Percentiles rank a stretch among this genome's conserved stretches.
Evolutionary conservation across 1,140 invertebrate species (phyloP).

Genomic region (Neodiprion pinetum): DNA sequence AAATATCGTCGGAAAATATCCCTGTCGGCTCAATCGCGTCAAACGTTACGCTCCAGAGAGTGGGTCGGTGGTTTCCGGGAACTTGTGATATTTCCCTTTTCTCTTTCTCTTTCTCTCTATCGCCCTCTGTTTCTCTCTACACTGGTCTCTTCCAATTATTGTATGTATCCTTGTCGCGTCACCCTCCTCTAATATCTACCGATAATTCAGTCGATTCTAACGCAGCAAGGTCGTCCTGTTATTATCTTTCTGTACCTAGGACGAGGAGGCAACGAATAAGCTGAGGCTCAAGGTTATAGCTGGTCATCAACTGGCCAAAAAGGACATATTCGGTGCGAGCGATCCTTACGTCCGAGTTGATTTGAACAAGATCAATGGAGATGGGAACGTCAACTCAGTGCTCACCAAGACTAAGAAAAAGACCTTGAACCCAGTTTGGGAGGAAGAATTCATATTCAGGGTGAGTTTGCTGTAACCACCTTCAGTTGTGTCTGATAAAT

Average conservation of each 20-base stretch:
- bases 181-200: too few species aligned
- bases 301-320: conserved; percentile 92
- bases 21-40: neutral
- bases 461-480: conserved; percentile 65
- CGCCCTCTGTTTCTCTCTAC: neutral
- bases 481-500: conserved; percentile 16
- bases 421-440: conserved; percentile 96
- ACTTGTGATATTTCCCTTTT: neutral
- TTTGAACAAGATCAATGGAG: conserved; percentile 82
- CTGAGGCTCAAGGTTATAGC: conserved; percentile 83
- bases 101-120: neutral
- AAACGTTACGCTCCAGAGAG: neutral
- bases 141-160: too few species aligned
- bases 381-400: conserved; percentile 88
- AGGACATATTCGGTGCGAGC: conserved; percentile 98
- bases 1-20: neutral
- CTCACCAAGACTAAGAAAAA: conserved; percentile 97
- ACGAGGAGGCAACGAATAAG: conserved; percentile 74
- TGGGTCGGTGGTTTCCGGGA: neutral
- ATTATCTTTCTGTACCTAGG: neutral
- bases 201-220: too few species aligned
- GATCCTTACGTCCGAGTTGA: conserved; percentile 97
- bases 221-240: neutral
- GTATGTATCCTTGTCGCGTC: too few species aligned
- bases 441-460: conserved; percentile 95